Conservation (phyloP, 2,888 invertebrate species). For the Ectemnius continuus region DNA sequence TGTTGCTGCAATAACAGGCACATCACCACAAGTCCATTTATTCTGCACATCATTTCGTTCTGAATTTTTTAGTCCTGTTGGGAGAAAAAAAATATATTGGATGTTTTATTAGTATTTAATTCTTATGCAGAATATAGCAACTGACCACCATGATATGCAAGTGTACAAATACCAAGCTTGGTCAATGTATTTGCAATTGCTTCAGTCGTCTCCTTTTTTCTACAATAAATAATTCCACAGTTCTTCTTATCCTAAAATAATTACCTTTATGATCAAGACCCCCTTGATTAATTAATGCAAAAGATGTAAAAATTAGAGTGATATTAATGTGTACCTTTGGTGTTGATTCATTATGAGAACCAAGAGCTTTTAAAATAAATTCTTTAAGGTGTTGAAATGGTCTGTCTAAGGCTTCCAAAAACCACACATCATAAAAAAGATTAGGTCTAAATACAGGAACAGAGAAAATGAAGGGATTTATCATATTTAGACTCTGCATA, state of each 20-base stretch:
- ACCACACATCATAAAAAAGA: slow-evolving; percentile 95
- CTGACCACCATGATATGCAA: slow-evolving; percentile 93
- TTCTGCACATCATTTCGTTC: slow-evolving; percentile 90
- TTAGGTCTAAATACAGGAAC: slow-evolving; percentile 94
- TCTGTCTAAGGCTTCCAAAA: slow-evolving; percentile 90
- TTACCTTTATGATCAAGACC: not conserved
- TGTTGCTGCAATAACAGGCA: slow-evolving; percentile 96
- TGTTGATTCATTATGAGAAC: slow-evolving; percentile 75
- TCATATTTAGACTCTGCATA: slow-evolving; percentile 84
- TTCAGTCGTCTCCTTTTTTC: slow-evolving; percentile 94
- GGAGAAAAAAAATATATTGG: slow-evolving; percentile 14
- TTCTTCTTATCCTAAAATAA: slow-evolving; percentile 77
- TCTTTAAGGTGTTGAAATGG: slow-evolving; percentile 88
- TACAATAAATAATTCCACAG: slow-evolving; percentile 96
- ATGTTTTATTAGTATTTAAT: not conserved
- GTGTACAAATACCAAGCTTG: slow-evolving; percentile 85
- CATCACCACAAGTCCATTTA: slow-evolving; percentile 93
- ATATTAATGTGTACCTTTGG: slow-evolving; percentile 35
- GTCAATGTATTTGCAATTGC: slow-evolving; percentile 88
- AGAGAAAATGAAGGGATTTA: slow-evolving; percentile 86
- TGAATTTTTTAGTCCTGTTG: slow-evolving; percentile 83
- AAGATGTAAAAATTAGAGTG: no score
- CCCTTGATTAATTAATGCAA: not conserved
- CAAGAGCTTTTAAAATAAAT: slow-evolving; percentile 85
- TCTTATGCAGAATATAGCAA: not conserved